Evolutionary conservation across 2,888 invertebrate species (phyloP).

Genomic region (Mimas tiliae): DNA sequence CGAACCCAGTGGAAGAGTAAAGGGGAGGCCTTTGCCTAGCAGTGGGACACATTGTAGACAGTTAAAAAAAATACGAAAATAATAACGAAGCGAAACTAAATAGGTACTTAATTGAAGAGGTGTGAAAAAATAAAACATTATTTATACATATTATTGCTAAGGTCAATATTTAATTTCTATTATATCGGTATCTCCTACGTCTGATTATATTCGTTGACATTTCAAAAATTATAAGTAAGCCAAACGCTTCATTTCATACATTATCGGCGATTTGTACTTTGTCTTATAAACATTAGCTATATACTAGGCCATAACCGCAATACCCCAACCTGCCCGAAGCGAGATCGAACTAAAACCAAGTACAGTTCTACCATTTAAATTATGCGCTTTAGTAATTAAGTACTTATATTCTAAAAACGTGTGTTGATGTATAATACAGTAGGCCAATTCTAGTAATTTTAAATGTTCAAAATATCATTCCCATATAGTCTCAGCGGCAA

Average conservation of each 20-base stretch:
- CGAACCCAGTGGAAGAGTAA: no score
- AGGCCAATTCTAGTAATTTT: no score
- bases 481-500: no score
- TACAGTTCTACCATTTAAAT: conserved; percentile 15
- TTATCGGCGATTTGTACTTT: conserved; percentile 83
- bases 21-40: no score
- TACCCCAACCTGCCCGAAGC: conserved; percentile 84
- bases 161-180: conserved; percentile 83
- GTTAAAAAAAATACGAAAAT: no score
- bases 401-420: no score
- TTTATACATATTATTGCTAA: conserved; percentile 83
- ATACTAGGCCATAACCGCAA: conserved; percentile 85
- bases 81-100: no score
- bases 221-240: conserved; percentile 81
- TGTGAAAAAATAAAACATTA: conserved; percentile 63
- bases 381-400: no score
- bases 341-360: conserved; percentile 69
- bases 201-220: conserved; percentile 86
- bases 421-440: no score
- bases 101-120: background rate
- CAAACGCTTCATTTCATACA: conserved; percentile 75
- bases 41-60: no score
- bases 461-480: no score
- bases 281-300: conserved; percentile 82
- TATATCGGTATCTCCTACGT: conserved; percentile 81